Conservation (phyloP, 2,888 invertebrate species). For the Lasius platythorax region DNA sequence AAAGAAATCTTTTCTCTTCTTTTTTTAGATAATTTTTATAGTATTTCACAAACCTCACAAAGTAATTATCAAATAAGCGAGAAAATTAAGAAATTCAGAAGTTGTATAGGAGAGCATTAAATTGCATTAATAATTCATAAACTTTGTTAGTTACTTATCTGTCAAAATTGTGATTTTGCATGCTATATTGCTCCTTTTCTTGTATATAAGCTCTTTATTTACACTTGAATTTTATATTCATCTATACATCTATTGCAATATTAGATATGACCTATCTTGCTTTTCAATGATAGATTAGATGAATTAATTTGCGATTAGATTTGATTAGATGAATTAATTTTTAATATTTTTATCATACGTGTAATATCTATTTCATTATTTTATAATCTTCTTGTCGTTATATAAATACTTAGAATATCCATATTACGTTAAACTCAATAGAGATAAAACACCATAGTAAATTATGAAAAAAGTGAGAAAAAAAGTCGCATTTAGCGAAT, state of each 20-base stretch:
- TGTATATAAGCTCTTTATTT: background rate
- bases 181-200: background rate
- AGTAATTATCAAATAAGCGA: background rate
- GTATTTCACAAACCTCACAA: background rate
- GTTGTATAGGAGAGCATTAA: background rate
- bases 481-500: too few relatives aligned
- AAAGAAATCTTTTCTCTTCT: background rate
- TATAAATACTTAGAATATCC: too few relatives aligned
- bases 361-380: too few relatives aligned
- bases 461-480: too few relatives aligned
- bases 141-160: background rate
- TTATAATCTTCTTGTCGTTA: too few relatives aligned
- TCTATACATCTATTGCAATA: too few relatives aligned
- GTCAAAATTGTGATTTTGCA: background rate
- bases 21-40: background rate
- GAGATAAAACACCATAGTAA: too few relatives aligned
- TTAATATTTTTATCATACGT: background rate
- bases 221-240: background rate
- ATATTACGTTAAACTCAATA: too few relatives aligned
- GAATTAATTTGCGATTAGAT: background rate
- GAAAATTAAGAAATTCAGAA: background rate
- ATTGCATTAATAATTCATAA: slow-evolving; percentile 10
- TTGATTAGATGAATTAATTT: background rate
- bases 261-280: background rate
- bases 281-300: background rate